Percentiles rank a stretch among this genome's conserved stretches.
phyloP scores from a whole-genome alignment of 2,888 invertebrate genomes.

The Mechanitis messenoides region DNA sequence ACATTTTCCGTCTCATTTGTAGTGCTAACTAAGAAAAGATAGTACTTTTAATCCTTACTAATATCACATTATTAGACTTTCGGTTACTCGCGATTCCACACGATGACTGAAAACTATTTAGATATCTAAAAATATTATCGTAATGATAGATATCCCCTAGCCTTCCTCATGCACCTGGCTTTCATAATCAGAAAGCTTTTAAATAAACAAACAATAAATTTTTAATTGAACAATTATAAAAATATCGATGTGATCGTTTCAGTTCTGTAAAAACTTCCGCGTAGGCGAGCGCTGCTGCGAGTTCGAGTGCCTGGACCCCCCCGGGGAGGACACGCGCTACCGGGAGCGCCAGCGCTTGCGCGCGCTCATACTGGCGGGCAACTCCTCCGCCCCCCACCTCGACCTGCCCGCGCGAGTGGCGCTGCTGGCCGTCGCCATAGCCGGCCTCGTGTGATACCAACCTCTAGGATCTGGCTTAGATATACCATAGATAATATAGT shows the following conservation, averaged over 20 bases:
- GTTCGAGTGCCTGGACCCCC: slow-evolving; percentile 90
- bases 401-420: slow-evolving; percentile 56
- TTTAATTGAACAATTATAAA: too few relatives aligned
- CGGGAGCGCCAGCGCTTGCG: slow-evolving; percentile 77
- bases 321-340: slow-evolving; percentile 79
- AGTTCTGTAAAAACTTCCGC: slow-evolving; percentile 91
- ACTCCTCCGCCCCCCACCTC: slow-evolving; percentile 65
- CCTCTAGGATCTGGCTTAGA: neutral
- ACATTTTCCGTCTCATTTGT: too few relatives aligned
- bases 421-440: slow-evolving; percentile 59
- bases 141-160: too few relatives aligned
- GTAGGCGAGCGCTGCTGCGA: slow-evolving; percentile 92
- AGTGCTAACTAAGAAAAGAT: too few relatives aligned
- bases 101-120: too few relatives aligned
- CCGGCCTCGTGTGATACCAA: slow-evolving; percentile 56
- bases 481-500: neutral
- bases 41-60: too few relatives aligned
- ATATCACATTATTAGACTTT: too few relatives aligned
- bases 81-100: too few relatives aligned
- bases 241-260: slow-evolving; percentile 34
- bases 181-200: too few relatives aligned
- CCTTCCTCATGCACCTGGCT: too few relatives aligned
- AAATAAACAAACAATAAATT: too few relatives aligned
- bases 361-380: slow-evolving; percentile 78
- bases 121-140: too few relatives aligned